Percentiles rank a stretch among this genome's conserved stretches.
Conservation (phyloP, 2,888 invertebrate species). For the Drosophila rubida region DNA sequence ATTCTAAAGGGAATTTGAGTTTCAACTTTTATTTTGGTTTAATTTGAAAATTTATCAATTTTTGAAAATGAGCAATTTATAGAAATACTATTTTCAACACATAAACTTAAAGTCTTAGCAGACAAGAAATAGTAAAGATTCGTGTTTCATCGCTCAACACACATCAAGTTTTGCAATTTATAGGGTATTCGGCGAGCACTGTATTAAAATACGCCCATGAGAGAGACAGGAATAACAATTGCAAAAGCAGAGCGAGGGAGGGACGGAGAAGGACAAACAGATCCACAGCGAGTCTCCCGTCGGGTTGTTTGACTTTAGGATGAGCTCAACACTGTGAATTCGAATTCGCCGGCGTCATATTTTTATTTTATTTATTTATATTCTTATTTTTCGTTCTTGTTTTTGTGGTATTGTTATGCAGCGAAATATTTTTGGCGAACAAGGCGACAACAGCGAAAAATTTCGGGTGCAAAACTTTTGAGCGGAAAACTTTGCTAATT, state of each 20-base stretch:
- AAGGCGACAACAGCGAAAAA: constrained; percentile 56
- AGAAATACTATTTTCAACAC: too few relatives aligned
- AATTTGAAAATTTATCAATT: too few relatives aligned
- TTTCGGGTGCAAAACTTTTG: constrained; percentile 64
- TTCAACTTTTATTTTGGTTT: too few relatives aligned
- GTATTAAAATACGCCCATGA: constrained; percentile 26
- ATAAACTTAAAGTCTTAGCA: too few relatives aligned
- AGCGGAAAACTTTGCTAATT: constrained; percentile 77
- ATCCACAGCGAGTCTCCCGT: constrained; percentile 25
- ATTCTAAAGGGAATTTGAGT: too few relatives aligned
- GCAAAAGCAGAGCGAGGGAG: too few relatives aligned
- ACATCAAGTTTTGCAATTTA: too few relatives aligned
- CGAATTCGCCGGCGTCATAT: constrained; percentile 34
- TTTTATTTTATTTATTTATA: constrained; percentile 18
- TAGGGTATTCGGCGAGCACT: constrained; percentile 12
- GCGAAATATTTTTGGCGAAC: constrained; percentile 59
- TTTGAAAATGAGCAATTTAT: too few relatives aligned
- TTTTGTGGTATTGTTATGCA: constrained; percentile 59
- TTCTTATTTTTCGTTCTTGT: constrained; percentile 8
- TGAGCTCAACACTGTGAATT: constrained; percentile 24
- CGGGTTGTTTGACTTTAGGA: constrained; percentile 24
- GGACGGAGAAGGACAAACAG: constrained; percentile 11
- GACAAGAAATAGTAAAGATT: too few relatives aligned
- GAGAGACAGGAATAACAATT: too few relatives aligned
- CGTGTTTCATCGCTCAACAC: too few relatives aligned